Evolutionary conservation across 92 coral and sea anemone species (phyloP), one percentile per base, ranked within the genome.

Genomic region (Blastomussa wellsi): DNA sequence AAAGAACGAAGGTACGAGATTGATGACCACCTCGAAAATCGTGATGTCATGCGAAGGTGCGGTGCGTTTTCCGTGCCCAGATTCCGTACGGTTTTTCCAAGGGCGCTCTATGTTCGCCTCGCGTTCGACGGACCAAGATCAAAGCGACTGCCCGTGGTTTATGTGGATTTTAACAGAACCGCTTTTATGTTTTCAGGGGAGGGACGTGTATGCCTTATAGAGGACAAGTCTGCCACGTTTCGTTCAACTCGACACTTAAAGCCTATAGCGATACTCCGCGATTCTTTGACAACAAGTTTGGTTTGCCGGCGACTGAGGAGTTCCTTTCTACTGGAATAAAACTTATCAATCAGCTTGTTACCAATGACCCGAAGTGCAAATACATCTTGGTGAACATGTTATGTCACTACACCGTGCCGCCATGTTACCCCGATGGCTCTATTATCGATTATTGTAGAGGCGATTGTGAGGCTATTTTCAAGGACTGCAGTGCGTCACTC

Each of bases 371-470:
- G 3, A 52, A 79, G 49, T 97, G 99, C 78, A 77, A 62, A n/a
- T 69, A 85, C 73, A 84, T 90, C 35, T 47, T 97, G 55, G 28
- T 79, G 6, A 93, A 87, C 66, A 44, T 97, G 86, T 57, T 97
- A 53, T 97, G 99, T 42, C 99, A 97, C 4, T 97, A 97, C 59
- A 94, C 93, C 1, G 66, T 94, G 22, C 92, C 94, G 0, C 99
- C 99, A 0, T 97, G 99, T 74, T 77, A 76, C 19, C 68, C 82
- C 4, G 97, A 97, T 42, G 90, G 90, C 65, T 78, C 87, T 0
- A 39, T 84, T 11, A 76, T 88, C 2, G 92, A 92, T 3, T 95
- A 94, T 51, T 97, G 99, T 29, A 84, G 88, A 24, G 92, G 90
- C 47, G 99, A 97, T 78, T 97, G 99, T 31, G 75, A 88, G 32